A percentile compares a stretch with the other conserved stretches of the same genome.
These are phyloP conservation scores for Sphinx pinastri DNA, from an alignment of 2,888 invertebrate genomes.

Conservation along the genomic window DNA sequence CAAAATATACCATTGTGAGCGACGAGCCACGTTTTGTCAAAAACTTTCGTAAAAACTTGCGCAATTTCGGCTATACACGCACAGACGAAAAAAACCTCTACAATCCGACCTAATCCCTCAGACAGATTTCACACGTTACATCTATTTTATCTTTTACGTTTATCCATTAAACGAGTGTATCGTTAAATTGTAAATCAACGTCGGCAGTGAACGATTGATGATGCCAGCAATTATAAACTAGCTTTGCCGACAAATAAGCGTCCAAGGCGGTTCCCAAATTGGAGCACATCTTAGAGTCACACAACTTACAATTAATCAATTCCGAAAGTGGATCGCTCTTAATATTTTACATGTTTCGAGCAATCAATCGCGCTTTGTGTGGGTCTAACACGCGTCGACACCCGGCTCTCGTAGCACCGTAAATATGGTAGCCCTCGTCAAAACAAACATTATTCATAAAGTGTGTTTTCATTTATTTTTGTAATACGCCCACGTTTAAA, in stretches of 20 bases:
- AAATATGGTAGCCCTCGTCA: constrained; percentile 71
- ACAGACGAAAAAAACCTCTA: constrained; percentile 52
- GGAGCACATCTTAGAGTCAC: constrained; percentile 57
- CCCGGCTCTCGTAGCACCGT: constrained; percentile 56
- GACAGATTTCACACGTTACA: constrained; percentile 51
- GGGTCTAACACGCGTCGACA: constrained; percentile 74
- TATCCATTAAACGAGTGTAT: constrained; percentile 45
- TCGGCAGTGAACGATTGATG: constrained; percentile 58
- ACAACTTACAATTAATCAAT: constrained; percentile 80
- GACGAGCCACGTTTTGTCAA: constrained; percentile 70
- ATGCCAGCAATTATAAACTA: constrained; percentile 64
- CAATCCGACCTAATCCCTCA: constrained; percentile 49
- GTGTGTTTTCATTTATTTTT: constrained; percentile 77
- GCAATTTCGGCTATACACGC: constrained; percentile 75
- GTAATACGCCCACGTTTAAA: constrained; percentile 69
- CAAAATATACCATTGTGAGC: constrained; percentile 80
- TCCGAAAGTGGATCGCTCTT: constrained; percentile 68
- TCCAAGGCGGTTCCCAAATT: constrained; percentile 64
- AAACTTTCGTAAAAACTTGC: constrained; percentile 79
- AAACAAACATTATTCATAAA: constrained; percentile 79
- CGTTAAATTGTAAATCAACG: constrained; percentile 58
- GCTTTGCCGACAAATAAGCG: constrained; percentile 62
- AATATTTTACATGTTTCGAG: constrained; percentile 70
- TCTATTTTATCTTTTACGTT: constrained; percentile 48
- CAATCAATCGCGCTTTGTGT: constrained; percentile 80